Percentiles rank a stretch among this genome's conserved stretches.
These are phyloP conservation scores for Epirrhoe tristata DNA, from an alignment of 2,888 invertebrate species.

Conservation along the genomic window DNA sequence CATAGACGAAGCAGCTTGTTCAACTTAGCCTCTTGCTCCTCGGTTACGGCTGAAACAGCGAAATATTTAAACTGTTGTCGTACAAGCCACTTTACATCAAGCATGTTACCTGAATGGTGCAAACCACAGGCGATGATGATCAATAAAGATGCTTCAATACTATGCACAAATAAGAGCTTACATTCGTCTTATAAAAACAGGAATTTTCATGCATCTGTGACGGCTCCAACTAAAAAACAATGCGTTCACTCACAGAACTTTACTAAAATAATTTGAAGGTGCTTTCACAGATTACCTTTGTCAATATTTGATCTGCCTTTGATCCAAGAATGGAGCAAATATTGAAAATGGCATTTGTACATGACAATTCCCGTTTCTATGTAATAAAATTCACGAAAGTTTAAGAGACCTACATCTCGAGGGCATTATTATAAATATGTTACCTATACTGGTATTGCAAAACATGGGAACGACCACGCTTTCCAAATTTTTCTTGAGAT, in stretches of 20 bases:
- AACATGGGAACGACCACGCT: conserved; percentile 99
- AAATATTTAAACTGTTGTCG: conserved; percentile 75
- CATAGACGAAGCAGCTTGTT: conserved; percentile 97
- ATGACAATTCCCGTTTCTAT: conserved; percentile 21
- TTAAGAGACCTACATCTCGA: conserved; percentile 80
- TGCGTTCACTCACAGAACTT: neutral
- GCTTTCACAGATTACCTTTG: neutral
- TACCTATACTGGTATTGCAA: conserved; percentile 95
- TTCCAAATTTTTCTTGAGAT: conserved; percentile 96
- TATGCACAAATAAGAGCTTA: conserved; percentile 68
- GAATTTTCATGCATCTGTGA: conserved; percentile 8
- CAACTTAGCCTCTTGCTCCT: conserved; percentile 95
- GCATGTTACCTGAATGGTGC: conserved; percentile 80
- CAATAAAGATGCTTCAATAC: conserved; percentile 71
- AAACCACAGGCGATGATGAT: conserved; percentile 75
- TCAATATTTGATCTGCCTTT: neutral
- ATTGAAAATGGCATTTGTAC: conserved; percentile 5
- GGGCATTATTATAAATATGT: conserved; percentile 85
- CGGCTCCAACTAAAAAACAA: neutral
- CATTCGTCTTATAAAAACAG: conserved; percentile 19
- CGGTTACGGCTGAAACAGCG: conserved; percentile 89
- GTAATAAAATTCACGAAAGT: conserved; percentile 25
- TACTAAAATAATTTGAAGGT: neutral
- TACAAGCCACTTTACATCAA: conserved; percentile 66
- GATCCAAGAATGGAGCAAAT: neutral